These are phyloP conservation scores for Drosophila tanythrix DNA, from an alignment of 2,888 invertebrate species.

Conservation along the genomic window DNA sequence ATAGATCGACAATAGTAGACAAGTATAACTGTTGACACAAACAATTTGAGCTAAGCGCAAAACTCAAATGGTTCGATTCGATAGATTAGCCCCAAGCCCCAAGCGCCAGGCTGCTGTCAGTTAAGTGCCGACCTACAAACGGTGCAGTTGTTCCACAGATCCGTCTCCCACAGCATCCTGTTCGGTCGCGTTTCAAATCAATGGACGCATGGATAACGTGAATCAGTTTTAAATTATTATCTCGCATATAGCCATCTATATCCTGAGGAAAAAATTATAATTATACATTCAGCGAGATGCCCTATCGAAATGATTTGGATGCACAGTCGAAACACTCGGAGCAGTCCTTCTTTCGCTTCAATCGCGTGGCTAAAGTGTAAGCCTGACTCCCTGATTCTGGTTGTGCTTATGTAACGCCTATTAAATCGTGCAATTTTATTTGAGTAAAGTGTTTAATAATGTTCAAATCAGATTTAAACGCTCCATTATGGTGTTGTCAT, in stretches of 20 bases:
- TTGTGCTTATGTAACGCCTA: constrained; percentile 43
- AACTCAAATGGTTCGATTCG: constrained; percentile 39
- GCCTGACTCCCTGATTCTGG: constrained; percentile 49
- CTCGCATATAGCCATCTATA: constrained; percentile 33
- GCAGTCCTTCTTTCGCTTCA: constrained; percentile 77
- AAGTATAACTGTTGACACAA: constrained; percentile 50
- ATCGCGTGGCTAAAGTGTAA: constrained; percentile 84
- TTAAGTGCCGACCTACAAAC: constrained; percentile 53
- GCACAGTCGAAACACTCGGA: constrained; percentile 79
- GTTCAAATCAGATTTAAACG: constrained; percentile 36
- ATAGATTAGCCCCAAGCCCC: constrained; percentile 45
- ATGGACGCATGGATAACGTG: constrained; percentile 67
- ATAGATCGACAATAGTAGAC: constrained; percentile 52
- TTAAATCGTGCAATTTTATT: constrained; percentile 38
- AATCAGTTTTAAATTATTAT: constrained; percentile 29
- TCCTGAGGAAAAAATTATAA: constrained; percentile 23
- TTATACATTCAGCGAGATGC: constrained; percentile 61
- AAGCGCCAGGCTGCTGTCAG: constrained; percentile 44
- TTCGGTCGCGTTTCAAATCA: constrained; percentile 23
- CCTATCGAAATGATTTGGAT: constrained; percentile 70
- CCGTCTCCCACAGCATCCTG: constrained; percentile 31
- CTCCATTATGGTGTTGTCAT: constrained; percentile 38
- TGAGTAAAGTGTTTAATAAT: constrained; percentile 32
- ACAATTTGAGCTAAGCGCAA: constrained; percentile 50
- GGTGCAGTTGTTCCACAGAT: constrained; percentile 54